Base-by-base conservation (phyloP, 2,888 invertebrate genomes). In the Pristionchus fissidentatus region DNA sequence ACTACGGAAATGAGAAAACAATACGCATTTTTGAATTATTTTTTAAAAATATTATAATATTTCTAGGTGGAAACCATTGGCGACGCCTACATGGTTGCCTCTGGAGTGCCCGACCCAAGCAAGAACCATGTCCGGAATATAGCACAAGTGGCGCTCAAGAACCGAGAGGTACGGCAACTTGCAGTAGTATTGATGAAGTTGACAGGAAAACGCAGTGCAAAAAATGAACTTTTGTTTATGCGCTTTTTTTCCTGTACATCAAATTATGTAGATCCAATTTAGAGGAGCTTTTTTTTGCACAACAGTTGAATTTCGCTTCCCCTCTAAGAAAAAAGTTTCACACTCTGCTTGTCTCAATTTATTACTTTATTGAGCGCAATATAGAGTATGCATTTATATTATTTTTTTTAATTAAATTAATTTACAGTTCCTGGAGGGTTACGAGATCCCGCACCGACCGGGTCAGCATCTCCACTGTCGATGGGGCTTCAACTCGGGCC, bases 401-500 rank as follows among this genome's bases (percentile, higher is more conserved):
- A n/a, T n/a, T n/a, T n/a, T n/a, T n/a, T n/a, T n/a, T n/a, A n/a
- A n/a, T n/a, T n/a, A n/a, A n/a, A n/a, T n/a, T n/a, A 57, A 26
- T 7, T 73, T 77, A 8, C 75, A 91, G 91, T 91, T 88, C 81
- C 87, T 91, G 8, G 87, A 87, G 73, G 84, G 86, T n/a, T 91
- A 90, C 84, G 89, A 90, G 84, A 91, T 91, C 77, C 91, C 91
- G 3, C 91, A 91, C 83, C 86, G 91, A 70, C 89, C 88, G 8
- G 90, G 89, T 0, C 87, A 88, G 75, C 88, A 86, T 83, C 83
- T 92, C 26, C 91, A 91, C 57, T 90, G 92, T 83, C 89, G 92
- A 38, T 90, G 91, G 90, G 92, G 92, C 46, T 90, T 92, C 87
- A 92, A 92, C 85, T 88, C 90, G 5, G 91, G 91, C 10, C 85